These are phyloP conservation scores for Sarcophilus harrisii DNA, from an alignment of 2,797 vertebrate species.

Conservation along the genomic window DNA sequence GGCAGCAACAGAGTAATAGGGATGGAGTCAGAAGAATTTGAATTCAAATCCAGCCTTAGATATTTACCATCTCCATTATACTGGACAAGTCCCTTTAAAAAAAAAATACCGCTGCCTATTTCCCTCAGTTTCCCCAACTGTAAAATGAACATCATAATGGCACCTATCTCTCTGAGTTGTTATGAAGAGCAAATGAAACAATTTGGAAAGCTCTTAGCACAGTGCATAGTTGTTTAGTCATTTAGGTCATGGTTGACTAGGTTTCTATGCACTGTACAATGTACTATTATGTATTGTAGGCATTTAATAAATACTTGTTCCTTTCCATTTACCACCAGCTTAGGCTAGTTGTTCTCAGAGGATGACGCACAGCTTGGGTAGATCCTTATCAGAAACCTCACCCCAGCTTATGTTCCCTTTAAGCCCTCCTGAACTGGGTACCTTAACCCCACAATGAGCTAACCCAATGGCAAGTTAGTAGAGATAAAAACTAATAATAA, in stretches of 20 bases:
- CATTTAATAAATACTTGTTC: not conserved
- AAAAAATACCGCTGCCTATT: not conserved
- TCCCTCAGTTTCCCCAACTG: not conserved
- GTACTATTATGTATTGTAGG: not conserved
- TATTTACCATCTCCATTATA: not conserved
- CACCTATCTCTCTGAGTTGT: not conserved
- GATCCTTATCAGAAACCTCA: not conserved
- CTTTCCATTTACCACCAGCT: not conserved
- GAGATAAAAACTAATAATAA: not conserved
- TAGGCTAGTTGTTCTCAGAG: not conserved
- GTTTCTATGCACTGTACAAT: not conserved
- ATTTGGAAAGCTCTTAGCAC: not conserved
- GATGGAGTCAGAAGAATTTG: not conserved
- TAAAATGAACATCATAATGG: accelerated
- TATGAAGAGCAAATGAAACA: not conserved
- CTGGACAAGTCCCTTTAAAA: not conserved
- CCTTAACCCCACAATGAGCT: not conserved
- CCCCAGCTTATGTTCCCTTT: not conserved
- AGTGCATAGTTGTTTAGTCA: not conserved
- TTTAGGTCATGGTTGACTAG: not conserved
- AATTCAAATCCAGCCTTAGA: not conserved
- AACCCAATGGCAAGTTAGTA: not conserved
- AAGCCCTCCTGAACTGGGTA: not conserved
- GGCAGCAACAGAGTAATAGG: not conserved
- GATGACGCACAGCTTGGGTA: not conserved